Evolutionary conservation across 2,797 vertebrate genomes (phyloP).

Genomic region (Melanitta fusca): DNA sequence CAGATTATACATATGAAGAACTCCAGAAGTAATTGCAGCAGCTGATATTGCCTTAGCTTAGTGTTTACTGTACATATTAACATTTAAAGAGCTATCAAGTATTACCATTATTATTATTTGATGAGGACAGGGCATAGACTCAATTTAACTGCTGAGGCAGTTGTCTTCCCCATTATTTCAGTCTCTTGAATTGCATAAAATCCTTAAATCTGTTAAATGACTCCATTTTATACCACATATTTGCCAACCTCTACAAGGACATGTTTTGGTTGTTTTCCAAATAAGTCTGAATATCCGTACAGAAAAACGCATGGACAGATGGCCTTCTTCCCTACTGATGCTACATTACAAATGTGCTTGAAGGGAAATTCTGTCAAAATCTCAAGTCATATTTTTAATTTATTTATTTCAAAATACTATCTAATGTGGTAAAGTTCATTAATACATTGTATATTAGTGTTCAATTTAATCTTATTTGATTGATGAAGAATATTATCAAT

Average conservation of each 20-base stretch:
- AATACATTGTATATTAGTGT: neutral
- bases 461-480: neutral
- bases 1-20: neutral
- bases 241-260: neutral
- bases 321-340: slow-evolving; percentile 22
- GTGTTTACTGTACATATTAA: neutral
- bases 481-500: neutral
- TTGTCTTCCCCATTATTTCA: neutral
- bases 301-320: slow-evolving; percentile 49
- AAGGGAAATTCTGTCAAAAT: slow-evolving; percentile 28
- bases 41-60: neutral
- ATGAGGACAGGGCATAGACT: neutral
- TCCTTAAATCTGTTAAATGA: neutral
- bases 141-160: neutral
- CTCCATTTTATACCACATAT: neutral
- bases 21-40: neutral
- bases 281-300: neutral
- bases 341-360: slow-evolving; percentile 19
- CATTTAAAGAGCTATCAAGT: slow-evolving; percentile 3
- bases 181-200: neutral
- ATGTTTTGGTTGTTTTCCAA: slow-evolving; percentile 9
- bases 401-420: slow-evolving; percentile 29
- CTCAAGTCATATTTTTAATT: neutral
- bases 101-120: neutral
- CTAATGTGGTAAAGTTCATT: neutral